Conservation (phyloP, 2,797 vertebrate genomes). For the Pogoniulus pusillus region DNA sequence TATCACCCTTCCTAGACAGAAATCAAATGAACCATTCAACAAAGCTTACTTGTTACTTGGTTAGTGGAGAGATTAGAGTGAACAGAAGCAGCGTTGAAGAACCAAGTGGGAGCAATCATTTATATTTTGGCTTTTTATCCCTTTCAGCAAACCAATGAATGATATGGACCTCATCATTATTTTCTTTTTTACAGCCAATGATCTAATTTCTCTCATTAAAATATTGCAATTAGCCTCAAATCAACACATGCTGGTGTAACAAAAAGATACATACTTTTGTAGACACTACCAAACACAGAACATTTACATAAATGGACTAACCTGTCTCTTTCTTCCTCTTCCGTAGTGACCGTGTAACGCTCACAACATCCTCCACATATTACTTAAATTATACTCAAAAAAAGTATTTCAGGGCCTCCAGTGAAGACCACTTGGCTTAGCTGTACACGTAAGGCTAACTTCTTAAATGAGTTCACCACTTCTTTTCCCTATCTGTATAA, state of each 20-base stretch:
- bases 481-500: background rate
- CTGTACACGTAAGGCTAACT: background rate
- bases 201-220: too few species aligned
- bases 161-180: too few species aligned
- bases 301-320: background rate
- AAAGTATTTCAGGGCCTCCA: background rate
- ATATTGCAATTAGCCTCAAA: too few species aligned
- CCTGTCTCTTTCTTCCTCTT: background rate
- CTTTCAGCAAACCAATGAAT: too few species aligned
- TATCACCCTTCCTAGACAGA: too few species aligned
- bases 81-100: too few species aligned
- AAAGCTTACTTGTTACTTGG: too few species aligned
- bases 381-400: background rate
- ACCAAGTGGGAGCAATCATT: too few species aligned
- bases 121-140: too few species aligned
- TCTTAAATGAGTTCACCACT: background rate
- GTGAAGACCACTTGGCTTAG: background rate
- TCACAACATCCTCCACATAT: rapidly evolving
- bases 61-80: too few species aligned
- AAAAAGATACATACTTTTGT: background rate
- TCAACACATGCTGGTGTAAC: background rate
- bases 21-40: too few species aligned
- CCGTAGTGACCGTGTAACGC: background rate
- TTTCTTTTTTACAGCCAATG: too few species aligned
- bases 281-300: background rate